Evolutionary conservation across 1,140 invertebrate species (phyloP), one percentile per base, ranked within the genome.

Genomic region (Pectinophora gossypiella): DNA sequence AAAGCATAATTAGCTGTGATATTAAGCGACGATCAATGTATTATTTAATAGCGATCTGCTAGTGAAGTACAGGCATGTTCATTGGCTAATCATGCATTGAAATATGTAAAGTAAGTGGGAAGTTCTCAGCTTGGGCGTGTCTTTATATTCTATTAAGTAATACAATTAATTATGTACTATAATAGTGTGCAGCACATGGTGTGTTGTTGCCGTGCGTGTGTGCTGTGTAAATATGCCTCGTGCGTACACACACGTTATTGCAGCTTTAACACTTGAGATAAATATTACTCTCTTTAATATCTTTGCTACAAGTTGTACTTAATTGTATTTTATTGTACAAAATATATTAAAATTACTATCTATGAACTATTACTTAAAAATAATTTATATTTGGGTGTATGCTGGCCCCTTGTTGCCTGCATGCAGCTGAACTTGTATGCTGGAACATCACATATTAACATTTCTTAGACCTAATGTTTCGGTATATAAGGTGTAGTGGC

Each of bases 311-410:
- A 89, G 80, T 89, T 88, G 87, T 88, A 88, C 87, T 89, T 88
- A 88, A 89, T 86, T 88, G 86, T 89, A 89, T 89, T 88, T 88
- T 87, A 89, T 88, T 89, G 87, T 89, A 89, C 86, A 89, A 89
- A 89, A 88, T 88, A 88, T 88, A 85, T 83, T 86, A 88, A 81
- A 87, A 87, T 87, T 85, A 89, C 77, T 86, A 87, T 83, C 76
- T 85, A 81, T 85, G 69, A 82, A 87, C 72, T 74, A 76, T 72
- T 87, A 80, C 75, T 80, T 81, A 82, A 82, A 44, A 76, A 77
- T 79, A 81, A 86, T 83, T 85, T 85, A 86, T 85, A 85, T 86
- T 84, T 83, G 78, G 81, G 73, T 85, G 86, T 85, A 73, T 84
- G 79, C 85, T 75, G 81, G 78, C 74, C 67, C 64, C 64, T 70